A percentile compares a stretch with the other conserved stretches of the same genome.
Conservation (phyloP, 64 coral and sea anemone genomes). For the Pocillopora damicornis region DNA sequence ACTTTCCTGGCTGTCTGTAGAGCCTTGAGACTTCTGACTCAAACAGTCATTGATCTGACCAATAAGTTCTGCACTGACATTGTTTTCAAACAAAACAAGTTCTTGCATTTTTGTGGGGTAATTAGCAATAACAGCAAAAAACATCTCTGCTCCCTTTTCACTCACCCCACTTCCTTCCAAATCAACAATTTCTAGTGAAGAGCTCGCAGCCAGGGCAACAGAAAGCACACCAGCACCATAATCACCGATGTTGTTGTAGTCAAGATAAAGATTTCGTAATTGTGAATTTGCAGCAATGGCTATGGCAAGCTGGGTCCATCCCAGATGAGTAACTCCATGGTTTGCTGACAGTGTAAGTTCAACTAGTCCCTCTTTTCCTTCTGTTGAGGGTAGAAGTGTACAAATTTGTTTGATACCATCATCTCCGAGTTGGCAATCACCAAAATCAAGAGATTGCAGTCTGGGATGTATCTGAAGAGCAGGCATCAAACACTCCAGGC, state of each 20-base stretch:
- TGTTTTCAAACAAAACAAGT: conserved; percentile 83
- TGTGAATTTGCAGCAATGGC: conserved; percentile 90
- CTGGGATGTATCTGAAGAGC: conserved; percentile 73
- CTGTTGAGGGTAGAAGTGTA: conserved; percentile 59
- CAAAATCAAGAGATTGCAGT: conserved; percentile 79
- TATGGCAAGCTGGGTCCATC: conserved; percentile 94
- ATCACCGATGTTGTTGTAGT: conserved; percentile 92
- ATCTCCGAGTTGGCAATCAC: conserved; percentile 90
- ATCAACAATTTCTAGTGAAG: conserved; percentile 76
- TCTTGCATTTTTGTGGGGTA: conserved; percentile 83
- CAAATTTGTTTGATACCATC: conserved; percentile 92
- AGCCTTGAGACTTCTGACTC: conserved; percentile 2
- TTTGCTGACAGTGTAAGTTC: conserved; percentile 95
- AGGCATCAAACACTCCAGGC: conserved; percentile 68
- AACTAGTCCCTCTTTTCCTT: conserved; percentile 57
- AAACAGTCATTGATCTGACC: conserved; percentile 93
- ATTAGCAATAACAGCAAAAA: conserved; percentile 73
- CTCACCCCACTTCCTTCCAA: conserved; percentile 85
- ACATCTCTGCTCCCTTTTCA: conserved; percentile 78
- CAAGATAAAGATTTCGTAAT: conserved; percentile 65
- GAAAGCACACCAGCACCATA: conserved; percentile 93
- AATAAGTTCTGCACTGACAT: conserved; percentile 74
- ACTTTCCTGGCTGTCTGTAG: conserved; percentile 11
- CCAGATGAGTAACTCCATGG: conserved; percentile 62
- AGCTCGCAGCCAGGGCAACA: conserved; percentile 90